Percentiles rank a stretch among this genome's conserved stretches.
Conservation (phyloP, 2,797 vertebrate genomes). For the Enoplosus armatus region DNA sequence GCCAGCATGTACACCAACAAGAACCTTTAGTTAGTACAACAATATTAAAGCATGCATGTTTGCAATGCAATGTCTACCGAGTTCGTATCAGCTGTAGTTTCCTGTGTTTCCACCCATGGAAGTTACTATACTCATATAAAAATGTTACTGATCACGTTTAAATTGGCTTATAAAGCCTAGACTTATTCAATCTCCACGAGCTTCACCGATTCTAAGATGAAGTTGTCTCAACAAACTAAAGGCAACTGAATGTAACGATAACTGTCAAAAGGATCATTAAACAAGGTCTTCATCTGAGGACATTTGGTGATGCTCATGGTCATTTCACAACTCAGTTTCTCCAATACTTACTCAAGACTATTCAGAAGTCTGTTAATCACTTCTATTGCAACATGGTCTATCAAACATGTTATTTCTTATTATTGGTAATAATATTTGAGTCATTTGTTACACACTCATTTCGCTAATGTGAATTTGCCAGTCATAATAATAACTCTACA, state of each 20-base stretch:
- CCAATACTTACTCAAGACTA: too few species aligned
- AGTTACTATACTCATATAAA: too few species aligned
- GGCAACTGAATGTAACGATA: not conserved
- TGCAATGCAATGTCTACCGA: not conserved
- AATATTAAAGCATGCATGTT: not conserved
- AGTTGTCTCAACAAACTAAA: not conserved
- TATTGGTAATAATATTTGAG: not conserved
- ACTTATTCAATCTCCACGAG: not conserved
- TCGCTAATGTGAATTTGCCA: not conserved
- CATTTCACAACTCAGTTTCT: not conserved
- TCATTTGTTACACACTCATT: not conserved
- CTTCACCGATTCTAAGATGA: not conserved
- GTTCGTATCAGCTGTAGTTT: not conserved
- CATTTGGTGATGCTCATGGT: not conserved
- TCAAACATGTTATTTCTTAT: not conserved
- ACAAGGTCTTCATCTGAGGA: not conserved
- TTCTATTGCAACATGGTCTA: not conserved
- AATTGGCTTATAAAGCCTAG: not conserved
- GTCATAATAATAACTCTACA: not conserved
- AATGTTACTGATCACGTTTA: conserved; percentile 12
- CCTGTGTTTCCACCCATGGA: not conserved
- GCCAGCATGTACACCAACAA: not conserved
- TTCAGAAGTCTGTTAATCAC: not conserved
- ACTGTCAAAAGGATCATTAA: not conserved
- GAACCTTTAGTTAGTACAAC: too few species aligned